phyloP scores from a whole-genome alignment of 1,140 invertebrate species.

The Leptinotarsa undecemlineata region DNA sequence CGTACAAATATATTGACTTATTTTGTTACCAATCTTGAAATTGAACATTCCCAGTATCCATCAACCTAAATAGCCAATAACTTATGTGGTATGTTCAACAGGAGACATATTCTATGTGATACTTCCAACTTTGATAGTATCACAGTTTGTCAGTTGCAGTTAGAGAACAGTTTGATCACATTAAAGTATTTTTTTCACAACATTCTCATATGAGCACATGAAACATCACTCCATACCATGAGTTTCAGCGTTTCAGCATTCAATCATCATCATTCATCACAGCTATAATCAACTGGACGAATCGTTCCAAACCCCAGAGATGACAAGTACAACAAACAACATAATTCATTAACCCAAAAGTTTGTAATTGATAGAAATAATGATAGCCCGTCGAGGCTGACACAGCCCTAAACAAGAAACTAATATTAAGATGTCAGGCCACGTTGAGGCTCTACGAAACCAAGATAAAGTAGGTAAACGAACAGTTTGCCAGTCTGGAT shows the following conservation, averaged over 20 bases:
- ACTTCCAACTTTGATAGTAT: no score
- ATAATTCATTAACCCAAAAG: conserved; percentile 4
- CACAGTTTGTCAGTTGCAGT: no score
- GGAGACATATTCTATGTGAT: no score
- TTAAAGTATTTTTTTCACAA: no score
- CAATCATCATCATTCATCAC: background rate
- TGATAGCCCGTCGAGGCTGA: conserved; percentile 6
- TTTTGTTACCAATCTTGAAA: no score
- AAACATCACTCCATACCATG: no score
- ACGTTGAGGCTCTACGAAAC: conserved; percentile 5
- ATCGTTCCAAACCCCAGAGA: background rate
- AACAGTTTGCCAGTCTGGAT: background rate
- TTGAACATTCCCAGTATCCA: no score
- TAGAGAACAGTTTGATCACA: no score
- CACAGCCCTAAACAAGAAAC: conserved; percentile 16
- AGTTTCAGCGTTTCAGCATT: background rate
- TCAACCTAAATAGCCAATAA: no score
- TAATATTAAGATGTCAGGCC: conserved; percentile 15
- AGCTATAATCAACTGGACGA: background rate
- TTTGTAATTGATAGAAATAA: conserved; percentile 17
- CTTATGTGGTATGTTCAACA: no score
- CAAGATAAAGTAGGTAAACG: background rate
- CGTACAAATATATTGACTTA: no score
- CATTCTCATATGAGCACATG: no score
- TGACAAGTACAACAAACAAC: conserved; percentile 5